Percentiles rank a stretch among this genome's conserved stretches.
These are phyloP conservation scores for Ashinkailepas kermadecensis DNA, from an alignment of 2,888 invertebrate genomes.

Conservation along the genomic window DNA sequence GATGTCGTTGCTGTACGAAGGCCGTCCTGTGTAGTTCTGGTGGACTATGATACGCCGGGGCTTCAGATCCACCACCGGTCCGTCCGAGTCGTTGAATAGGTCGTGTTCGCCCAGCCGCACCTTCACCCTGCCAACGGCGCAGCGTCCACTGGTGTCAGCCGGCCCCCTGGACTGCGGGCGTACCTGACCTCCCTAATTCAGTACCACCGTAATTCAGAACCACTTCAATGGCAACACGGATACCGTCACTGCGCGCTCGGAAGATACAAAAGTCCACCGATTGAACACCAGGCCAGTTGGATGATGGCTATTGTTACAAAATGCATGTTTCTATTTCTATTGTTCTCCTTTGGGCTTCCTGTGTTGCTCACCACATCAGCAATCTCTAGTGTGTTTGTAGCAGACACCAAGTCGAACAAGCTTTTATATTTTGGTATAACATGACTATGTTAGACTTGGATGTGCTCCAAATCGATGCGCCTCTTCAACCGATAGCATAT, in stretches of 20 bases:
- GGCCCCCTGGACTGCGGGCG: background rate
- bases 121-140: background rate
- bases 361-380: no score
- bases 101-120: background rate
- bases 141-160: background rate
- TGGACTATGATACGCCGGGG: background rate
- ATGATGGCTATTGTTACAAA: background rate
- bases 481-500: no score
- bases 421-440: no score
- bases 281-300: background rate
- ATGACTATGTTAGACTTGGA: no score
- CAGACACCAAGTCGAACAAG: no score
- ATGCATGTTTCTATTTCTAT: background rate
- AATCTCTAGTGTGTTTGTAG: no score
- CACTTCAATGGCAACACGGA: background rate
- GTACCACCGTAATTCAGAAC: background rate
- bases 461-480: no score
- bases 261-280: no score
- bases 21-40: slow-evolving; percentile 9
- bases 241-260: background rate
- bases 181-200: background rate
- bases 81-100: background rate
- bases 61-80: background rate
- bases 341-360: no score
- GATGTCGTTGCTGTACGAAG: background rate